Evolutionary conservation across 92 coral and sea anemone genomes (phyloP), one percentile per base, ranked within the genome.

Genomic region (Metridium senile): DNA sequence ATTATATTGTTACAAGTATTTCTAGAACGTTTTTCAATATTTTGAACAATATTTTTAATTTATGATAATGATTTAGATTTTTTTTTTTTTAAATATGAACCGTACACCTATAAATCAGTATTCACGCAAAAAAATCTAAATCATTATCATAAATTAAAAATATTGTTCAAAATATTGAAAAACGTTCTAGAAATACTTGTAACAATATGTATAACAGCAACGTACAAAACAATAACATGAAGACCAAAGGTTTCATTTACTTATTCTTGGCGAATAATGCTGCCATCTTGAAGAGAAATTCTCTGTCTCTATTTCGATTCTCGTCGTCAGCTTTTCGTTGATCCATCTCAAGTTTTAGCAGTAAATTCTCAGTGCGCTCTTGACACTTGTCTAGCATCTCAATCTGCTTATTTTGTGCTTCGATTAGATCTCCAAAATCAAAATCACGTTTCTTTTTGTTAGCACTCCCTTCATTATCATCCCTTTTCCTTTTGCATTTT

Each of bases 291-390:
- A 72, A 72, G 23, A 72, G 45, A 26, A 75, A 46, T 26, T 75
- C 80, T 27, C 22, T 9, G 35, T 75, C 80, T 8, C 80, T 62
- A 30, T 20, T 23, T 29, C 80, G 11, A 19, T 11, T 23, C 2
- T 63, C 61, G 13, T 61, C 70, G 19, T 75, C 80, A 20, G 72
- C 72, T 64, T 64, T 75, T 22, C 80, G 47, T 39, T 75, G 80
- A 0, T 75, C 35, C 72, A 21, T 28, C 13, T 75, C 80, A 16
- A 75, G 59, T 46, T 46, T 75, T 1, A 75, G 11, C 9, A 75
- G 71, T 57, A 75, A 26, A 10, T 43, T 30, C n/a, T 75, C 80
- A 32, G 54, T 21, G 16, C 58, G 46, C 1, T 26, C 59, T 35
- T 75, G 35, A 23, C 19, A 3, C 11, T 39, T 7, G 11, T 10